Percentiles rank a stretch among this genome's conserved stretches.
These are phyloP conservation scores for Chaetophractus vellerosus DNA, from an alignment of 2,797 vertebrate genomes.

Conservation along the genomic window DNA sequence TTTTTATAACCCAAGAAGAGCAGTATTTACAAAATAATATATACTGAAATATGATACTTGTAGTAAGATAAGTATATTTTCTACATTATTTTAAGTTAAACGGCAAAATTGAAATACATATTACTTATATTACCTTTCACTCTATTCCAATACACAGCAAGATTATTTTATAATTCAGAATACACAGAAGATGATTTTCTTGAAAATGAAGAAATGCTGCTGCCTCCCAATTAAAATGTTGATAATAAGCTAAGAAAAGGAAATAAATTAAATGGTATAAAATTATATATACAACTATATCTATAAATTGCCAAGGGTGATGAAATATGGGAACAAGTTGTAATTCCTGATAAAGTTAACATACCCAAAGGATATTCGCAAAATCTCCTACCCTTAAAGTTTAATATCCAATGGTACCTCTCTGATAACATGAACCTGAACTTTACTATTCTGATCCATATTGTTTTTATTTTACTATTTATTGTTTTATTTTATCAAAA, in stretches of 20 bases:
- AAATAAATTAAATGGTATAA: background rate
- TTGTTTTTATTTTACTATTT: background rate
- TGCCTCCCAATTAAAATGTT: background rate
- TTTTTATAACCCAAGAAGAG: background rate
- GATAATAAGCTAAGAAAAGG: background rate
- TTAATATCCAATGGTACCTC: background rate
- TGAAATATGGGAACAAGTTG: background rate
- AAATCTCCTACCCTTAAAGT: background rate
- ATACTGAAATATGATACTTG: background rate
- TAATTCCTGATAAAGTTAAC: background rate
- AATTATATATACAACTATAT: background rate
- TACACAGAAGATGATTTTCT: slow-evolving; percentile 13
- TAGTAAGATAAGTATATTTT: background rate
- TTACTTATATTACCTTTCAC: background rate
- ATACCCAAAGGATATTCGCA: background rate
- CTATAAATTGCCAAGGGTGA: background rate
- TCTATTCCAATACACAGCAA: background rate
- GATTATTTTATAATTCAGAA: slow-evolving; percentile 41
- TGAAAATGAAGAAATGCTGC: background rate
- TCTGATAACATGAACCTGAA: background rate
- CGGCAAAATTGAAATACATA: background rate
- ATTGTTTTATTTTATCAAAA: slow-evolving; percentile 17
- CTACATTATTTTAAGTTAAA: slow-evolving; percentile 32
- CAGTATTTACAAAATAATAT: background rate
- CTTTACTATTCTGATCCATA: background rate